phyloP scores from a whole-genome alignment of 2,113 vertebrate species.

The Channa argus region DNA sequence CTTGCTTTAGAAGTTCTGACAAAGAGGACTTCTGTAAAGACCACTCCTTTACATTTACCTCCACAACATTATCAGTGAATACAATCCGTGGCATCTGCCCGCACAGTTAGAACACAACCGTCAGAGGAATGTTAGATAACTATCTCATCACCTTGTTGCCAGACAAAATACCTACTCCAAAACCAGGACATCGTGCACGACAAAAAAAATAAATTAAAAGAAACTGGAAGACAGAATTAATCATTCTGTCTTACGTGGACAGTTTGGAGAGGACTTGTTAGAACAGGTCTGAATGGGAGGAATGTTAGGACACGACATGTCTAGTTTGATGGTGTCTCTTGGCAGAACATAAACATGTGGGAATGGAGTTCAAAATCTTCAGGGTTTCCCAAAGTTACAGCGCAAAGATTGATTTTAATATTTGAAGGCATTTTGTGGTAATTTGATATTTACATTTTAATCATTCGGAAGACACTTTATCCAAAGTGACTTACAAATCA shows the following conservation, averaged over 20 bases:
- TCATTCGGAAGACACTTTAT: too few relatives aligned
- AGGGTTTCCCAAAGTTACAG: too few relatives aligned
- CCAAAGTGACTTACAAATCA: too few relatives aligned
- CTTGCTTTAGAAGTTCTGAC: too few relatives aligned
- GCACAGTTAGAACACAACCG: neutral
- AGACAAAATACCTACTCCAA: constrained; percentile 67
- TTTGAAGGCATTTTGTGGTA: too few relatives aligned
- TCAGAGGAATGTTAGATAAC: constrained; percentile 60
- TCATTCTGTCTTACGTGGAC: constrained; percentile 42
- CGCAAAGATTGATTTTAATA: too few relatives aligned
- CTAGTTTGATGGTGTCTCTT: neutral
- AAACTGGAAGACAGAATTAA: constrained; percentile 26
- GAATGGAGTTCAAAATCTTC: too few relatives aligned
- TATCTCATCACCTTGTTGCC: constrained; percentile 29
- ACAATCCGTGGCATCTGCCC: neutral
- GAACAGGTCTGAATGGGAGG: constrained; percentile 1
- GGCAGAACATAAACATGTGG: too few relatives aligned
- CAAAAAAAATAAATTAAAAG: neutral
- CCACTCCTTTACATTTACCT: neutral
- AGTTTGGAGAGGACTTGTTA: neutral
- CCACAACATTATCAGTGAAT: neutral
- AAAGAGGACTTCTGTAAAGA: neutral
- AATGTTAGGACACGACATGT: constrained; percentile 2
- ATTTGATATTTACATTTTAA: too few relatives aligned
- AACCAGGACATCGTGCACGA: neutral